These are phyloP conservation scores for Aurelia aurita complex sp. Pacific DNA, from an alignment of 30 jellyfish, hydroid and myxozoan genomes.

Conservation along the genomic window DNA sequence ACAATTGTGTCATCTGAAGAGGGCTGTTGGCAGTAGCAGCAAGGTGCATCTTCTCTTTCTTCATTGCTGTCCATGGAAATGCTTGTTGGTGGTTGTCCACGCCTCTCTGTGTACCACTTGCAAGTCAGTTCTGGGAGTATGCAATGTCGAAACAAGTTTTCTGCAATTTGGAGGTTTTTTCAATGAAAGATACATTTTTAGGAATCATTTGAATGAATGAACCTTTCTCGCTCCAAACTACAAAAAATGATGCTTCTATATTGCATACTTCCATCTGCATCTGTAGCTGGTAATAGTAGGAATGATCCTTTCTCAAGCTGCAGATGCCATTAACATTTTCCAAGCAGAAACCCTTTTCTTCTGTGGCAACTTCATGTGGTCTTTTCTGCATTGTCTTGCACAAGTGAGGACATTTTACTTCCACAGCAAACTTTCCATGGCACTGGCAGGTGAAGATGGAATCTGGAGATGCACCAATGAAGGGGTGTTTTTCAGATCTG, in stretches of 20 bases:
- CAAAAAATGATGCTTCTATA: neutral
- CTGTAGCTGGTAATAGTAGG: neutral
- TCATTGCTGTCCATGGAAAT: neutral
- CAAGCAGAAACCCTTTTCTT: neutral
- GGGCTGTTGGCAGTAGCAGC: neutral
- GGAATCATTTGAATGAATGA: neutral
- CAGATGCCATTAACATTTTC: neutral
- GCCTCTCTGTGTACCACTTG: neutral
- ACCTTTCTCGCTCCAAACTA: neutral
- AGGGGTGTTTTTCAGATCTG: neutral
- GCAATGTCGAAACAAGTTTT: neutral
- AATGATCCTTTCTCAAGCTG: neutral
- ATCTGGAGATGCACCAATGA: conserved; percentile 37
- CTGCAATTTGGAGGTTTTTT: neutral
- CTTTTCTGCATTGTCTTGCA: neutral
- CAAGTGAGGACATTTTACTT: conserved; percentile 24
- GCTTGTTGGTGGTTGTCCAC: neutral
- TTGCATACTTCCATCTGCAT: neutral
- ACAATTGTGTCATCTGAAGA: neutral
- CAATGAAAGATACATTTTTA: neutral
- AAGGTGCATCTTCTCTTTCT: neutral
- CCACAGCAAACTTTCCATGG: conserved; percentile 13
- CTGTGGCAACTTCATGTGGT: neutral
- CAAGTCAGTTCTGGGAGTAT: neutral
- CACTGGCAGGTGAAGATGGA: neutral